Percentiles rank a stretch among this genome's conserved stretches.
Evolutionary conservation across 2,113 vertebrate genomes (phyloP).

Genomic region (Brachionichthys hirsutus): DNA sequence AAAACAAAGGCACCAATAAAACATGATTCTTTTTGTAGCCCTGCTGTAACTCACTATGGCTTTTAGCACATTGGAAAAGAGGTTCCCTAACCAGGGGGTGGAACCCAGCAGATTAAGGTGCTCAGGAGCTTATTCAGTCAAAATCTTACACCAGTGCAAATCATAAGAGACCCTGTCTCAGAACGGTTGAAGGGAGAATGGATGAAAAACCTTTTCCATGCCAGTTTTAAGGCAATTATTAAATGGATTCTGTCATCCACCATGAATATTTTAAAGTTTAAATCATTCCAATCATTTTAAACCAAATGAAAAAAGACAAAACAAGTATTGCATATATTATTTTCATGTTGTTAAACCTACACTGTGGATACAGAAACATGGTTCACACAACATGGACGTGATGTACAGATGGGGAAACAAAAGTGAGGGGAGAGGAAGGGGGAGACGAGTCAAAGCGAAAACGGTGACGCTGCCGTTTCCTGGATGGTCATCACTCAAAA

Average conservation of each 20-base stretch:
- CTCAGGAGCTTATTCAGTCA: background rate
- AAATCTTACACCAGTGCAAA: conserved; percentile 5
- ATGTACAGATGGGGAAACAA: conserved; percentile 14
- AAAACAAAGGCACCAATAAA: conserved; percentile 16
- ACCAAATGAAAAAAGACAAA: conserved; percentile 5
- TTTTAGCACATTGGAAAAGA: conserved; percentile 5
- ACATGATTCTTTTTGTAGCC: conserved; percentile 8
- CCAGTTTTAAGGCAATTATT: background rate
- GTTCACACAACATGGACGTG: conserved; percentile 25
- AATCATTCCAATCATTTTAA: conserved; percentile 23
- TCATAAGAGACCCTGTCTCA: conserved; percentile 8
- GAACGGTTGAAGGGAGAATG: background rate
- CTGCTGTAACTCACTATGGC: conserved; percentile 12
- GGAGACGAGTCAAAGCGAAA: conserved; percentile 4
- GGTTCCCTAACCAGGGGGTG: background rate
- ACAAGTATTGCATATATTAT: background rate
- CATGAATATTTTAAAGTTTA: background rate
- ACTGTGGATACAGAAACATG: conserved; percentile 65
- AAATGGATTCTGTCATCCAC: too few relatives aligned
- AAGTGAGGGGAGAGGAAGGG: conserved; percentile 5
- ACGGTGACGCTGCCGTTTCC: conserved; percentile 11
- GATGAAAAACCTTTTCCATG: conserved; percentile 3
- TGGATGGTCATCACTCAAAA: conserved; percentile 18
- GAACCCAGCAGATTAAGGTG: background rate
- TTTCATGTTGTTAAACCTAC: conserved; percentile 44